Evolutionary conservation across 2,113 vertebrate genomes (phyloP), one percentile per base, ranked within the genome.

Genomic region (Cynopterus brachyotis): DNA sequence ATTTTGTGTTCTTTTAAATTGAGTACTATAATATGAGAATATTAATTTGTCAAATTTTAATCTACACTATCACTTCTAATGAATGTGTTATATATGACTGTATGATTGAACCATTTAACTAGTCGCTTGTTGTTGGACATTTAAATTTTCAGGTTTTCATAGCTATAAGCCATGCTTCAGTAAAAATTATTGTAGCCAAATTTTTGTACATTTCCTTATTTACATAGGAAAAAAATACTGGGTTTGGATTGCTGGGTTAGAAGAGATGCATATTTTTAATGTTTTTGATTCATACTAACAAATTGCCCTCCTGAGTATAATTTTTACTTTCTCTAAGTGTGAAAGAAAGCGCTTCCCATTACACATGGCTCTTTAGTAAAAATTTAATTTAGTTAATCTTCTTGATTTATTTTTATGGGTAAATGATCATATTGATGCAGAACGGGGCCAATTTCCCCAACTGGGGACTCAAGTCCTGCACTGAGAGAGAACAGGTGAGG

Each of bases 181-280:
- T 90, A 94, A 95, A 89, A 94, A 45, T 81, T 81, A 75, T 40
- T 83, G 28, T 70, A 78, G 47, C 40, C 94, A 89, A 94, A 53
- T 72, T 24, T 91, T 87, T 86, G n/a, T 13, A 86, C 2, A 64
- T 30, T 94, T 93, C 32, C 62, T 82, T 82, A 94, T 90, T 96
- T 96, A 11, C 32, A 9, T 45, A 64, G 59, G 59, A 26, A 76
- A 84, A 89, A 86, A 87, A 42, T 64, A 37, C 13, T 37, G 8
- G 35, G 87, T 73, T 93, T 93, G 83, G n/a, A 50, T 91, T 73
- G 2, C 57, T 96, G 37, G 16, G 5, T 73, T 11, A 45, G 57
- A 95, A 87, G 50, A 80, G 57, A 73, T 73, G 32, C 19, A 37
- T 60, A 30, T 87, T 79, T 86, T 93, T 57, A 89, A 47, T 50